Evolutionary conservation across 2,888 invertebrate genomes (phyloP).

Genomic region (Drosophila merina): DNA sequence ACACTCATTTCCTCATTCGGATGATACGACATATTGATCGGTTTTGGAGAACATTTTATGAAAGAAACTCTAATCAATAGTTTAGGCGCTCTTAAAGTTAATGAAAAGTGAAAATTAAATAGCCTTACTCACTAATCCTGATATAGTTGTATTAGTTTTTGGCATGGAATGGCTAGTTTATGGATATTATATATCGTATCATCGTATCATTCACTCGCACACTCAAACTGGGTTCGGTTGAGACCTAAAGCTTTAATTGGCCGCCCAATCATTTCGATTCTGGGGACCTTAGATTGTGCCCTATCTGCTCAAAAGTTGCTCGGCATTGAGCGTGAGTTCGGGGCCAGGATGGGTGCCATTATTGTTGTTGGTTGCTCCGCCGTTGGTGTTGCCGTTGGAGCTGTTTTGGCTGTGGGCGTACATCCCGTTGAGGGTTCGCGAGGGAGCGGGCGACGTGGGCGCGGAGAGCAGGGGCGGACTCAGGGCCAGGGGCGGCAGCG

Average conservation of each 20-base stretch:
- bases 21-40: background rate
- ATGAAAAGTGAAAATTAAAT: background rate
- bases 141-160: background rate
- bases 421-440: conserved; percentile 71
- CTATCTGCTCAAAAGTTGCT: conserved; percentile 82
- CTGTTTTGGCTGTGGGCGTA: conserved; percentile 42
- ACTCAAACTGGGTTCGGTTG: conserved; percentile 28
- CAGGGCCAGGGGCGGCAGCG: conserved; percentile 19
- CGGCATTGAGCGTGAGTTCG: conserved; percentile 81
- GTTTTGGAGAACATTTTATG: background rate
- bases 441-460: conserved; percentile 79
- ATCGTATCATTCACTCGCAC: conserved; percentile 5
- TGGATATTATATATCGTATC: background rate
- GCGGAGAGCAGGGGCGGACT: conserved; percentile 71
- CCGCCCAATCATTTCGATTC: conserved; percentile 1
- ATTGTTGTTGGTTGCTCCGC: conserved; percentile 24
- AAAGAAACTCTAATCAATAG: background rate
- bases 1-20: conserved; percentile 17
- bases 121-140: too few relatives aligned
- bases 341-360: conserved; percentile 51
- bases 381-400: conserved; percentile 9
- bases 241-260: conserved; percentile 57
- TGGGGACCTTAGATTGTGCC: conserved; percentile 77
- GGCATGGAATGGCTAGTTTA: background rate
- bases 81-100: background rate